Evolutionary conservation across 2,888 invertebrate genomes (phyloP), one percentile per base, ranked within the genome.

Genomic region (Erebia aethiops): DNA sequence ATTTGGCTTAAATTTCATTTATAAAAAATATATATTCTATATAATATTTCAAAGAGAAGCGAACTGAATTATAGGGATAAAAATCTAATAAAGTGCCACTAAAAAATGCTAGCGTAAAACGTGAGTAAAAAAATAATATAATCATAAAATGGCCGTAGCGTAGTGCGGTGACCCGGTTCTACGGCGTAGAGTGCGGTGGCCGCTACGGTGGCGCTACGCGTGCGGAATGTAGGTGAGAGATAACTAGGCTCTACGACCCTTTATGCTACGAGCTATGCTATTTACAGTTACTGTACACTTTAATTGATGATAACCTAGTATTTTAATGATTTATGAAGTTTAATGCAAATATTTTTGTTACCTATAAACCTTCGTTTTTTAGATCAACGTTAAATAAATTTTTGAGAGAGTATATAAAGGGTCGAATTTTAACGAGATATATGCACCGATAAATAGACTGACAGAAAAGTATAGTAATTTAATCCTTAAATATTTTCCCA

Each of bases 131-230:
- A 67, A 68, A 74, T 65, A 70, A 71, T 70, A 71, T 70, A 62
- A 74, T 74, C 63, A 76, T 76, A 76, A 77, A 77, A 78, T 78
- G 72, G 72, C 70, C 76, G 77, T 75, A 76, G 74, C 74, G 74
- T 70, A 79, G 81, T 80, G 81, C 84, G 82, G 79, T 90, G 90
- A 90, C 92, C 91, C 82, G 90, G 84, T 88, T 90, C 79, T 87
- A 87, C 88, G 87, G 72, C 86, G 89, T 87, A 88, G 88, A 87
- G 91, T 87, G 90, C 90, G 90, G 81, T 88, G 90, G 80, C 87
- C 86, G 86, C 88, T 89, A 82, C 78, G 76, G 67, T 69, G 78
- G 68, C 70, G 78, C 81, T 81, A 81, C 80, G 79, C 82, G 81
- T 79, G 79, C 67, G n/a, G 68, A 77, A 79, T 76, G 77, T 79